phyloP scores from a whole-genome alignment of 64 coral and sea anemone species.

The Montipora efflorescens region DNA sequence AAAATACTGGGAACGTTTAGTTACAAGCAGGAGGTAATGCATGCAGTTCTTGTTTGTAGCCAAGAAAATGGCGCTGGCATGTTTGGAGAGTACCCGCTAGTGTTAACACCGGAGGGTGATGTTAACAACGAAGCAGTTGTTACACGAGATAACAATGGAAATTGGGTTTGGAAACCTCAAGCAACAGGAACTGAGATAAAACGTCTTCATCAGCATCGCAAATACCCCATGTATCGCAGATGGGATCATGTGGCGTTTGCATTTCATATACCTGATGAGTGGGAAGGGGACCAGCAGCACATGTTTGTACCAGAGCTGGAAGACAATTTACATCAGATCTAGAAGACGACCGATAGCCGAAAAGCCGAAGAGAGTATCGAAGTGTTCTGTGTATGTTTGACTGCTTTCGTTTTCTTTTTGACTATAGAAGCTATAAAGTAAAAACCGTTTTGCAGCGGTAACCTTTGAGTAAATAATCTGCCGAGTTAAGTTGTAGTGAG shows the following conservation, averaged over 20 bases:
- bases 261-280: background rate
- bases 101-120: background rate
- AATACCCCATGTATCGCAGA: background rate
- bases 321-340: constrained; percentile 16
- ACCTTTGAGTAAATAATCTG: too few relatives aligned
- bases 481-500: too few relatives aligned
- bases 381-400: too few relatives aligned
- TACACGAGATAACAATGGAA: background rate
- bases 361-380: too few relatives aligned
- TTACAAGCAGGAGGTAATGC: constrained; percentile 8
- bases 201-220: background rate
- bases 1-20: constrained; percentile 21
- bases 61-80: background rate
- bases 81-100: background rate
- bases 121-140: constrained; percentile 1
- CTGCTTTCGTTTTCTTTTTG: too few relatives aligned
- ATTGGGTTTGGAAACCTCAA: constrained; percentile 1
- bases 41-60: constrained; percentile 35
- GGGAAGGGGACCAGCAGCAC: too few relatives aligned
- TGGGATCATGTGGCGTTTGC: constrained; percentile 35
- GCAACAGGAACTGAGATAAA: background rate
- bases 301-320: background rate
- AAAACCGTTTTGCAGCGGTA: too few relatives aligned
- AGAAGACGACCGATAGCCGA: too few relatives aligned
- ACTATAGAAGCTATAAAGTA: too few relatives aligned